phyloP scores from a whole-genome alignment of 2,113 vertebrate genomes.

The Leucosticte australis region DNA sequence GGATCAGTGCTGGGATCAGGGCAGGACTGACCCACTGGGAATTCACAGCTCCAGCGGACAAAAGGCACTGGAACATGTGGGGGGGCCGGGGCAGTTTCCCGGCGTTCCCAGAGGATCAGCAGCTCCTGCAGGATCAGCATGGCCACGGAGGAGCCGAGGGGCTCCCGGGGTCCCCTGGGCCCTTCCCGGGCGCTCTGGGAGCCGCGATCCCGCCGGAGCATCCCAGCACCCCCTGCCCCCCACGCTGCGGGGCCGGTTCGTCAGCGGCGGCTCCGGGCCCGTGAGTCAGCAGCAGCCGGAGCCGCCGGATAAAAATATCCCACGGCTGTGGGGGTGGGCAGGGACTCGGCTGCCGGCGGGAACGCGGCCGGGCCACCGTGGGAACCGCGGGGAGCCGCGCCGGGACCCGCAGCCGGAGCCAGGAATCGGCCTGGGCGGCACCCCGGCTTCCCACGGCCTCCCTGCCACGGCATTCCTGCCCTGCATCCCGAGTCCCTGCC shows the following conservation, averaged over 20 bases:
- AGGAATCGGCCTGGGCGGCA: accelerated
- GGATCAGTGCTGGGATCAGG: no score
- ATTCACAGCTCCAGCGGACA: not conserved
- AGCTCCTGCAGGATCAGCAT: not conserved
- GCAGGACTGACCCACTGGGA: no score
- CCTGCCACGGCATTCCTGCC: not conserved
- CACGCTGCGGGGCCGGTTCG: not conserved
- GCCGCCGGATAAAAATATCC: constrained; percentile 8
- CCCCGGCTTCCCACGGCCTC: not conserved
- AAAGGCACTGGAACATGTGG: accelerated
- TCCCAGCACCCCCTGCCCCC: not conserved
- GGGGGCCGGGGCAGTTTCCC: not conserved
- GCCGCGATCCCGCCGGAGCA: not conserved
- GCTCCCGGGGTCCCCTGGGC: not conserved
- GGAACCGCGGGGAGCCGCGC: not conserved
- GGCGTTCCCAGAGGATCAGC: accelerated
- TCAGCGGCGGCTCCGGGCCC: not conserved
- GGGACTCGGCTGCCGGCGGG: not conserved
- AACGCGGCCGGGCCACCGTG: not conserved
- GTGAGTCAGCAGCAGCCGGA: constrained; percentile 11
- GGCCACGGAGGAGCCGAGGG: not conserved
- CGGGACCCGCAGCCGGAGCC: not conserved
- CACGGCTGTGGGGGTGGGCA: not conserved
- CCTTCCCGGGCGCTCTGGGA: not conserved
- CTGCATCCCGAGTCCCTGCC: accelerated